phyloP scores from a whole-genome alignment of 2,797 vertebrate species.

The Heteromormyrus szaboi region DNA sequence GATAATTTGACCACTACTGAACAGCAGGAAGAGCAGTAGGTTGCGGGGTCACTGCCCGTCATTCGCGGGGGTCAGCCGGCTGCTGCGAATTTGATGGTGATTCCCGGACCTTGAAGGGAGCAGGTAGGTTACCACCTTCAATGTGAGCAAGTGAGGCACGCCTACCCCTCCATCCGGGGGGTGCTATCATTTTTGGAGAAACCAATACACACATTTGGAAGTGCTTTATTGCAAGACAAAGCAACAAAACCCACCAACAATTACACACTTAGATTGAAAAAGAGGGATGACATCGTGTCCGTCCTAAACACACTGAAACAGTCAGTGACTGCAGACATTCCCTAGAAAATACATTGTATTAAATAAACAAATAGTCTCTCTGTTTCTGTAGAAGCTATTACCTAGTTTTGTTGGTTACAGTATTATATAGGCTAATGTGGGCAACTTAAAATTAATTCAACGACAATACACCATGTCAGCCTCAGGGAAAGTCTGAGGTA shows the following conservation, averaged over 20 bases:
- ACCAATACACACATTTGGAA: neutral
- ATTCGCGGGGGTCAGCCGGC: neutral
- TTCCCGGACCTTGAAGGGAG: neutral
- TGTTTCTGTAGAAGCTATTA: neutral
- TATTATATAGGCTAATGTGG: neutral
- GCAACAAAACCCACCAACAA: neutral
- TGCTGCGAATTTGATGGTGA: neutral
- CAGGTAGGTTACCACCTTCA: neutral
- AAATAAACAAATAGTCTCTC: neutral
- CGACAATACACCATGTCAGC: neutral
- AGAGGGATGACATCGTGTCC: neutral
- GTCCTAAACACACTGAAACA: neutral
- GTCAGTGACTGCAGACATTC: neutral
- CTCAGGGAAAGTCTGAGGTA: neutral
- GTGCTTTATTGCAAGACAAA: neutral
- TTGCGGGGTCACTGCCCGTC: neutral
- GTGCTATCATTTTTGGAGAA: neutral
- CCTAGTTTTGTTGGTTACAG: neutral
- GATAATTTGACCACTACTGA: neutral
- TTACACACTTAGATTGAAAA: neutral
- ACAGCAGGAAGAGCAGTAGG: neutral
- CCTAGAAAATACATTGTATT: neutral
- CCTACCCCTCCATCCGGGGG: neutral
- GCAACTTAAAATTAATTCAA: neutral
- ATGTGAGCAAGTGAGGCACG: neutral